A percentile compares a stretch with the other conserved stretches of the same genome.
Conservation (phyloP, 1,140 invertebrate species). For the Magallana angulata region DNA sequence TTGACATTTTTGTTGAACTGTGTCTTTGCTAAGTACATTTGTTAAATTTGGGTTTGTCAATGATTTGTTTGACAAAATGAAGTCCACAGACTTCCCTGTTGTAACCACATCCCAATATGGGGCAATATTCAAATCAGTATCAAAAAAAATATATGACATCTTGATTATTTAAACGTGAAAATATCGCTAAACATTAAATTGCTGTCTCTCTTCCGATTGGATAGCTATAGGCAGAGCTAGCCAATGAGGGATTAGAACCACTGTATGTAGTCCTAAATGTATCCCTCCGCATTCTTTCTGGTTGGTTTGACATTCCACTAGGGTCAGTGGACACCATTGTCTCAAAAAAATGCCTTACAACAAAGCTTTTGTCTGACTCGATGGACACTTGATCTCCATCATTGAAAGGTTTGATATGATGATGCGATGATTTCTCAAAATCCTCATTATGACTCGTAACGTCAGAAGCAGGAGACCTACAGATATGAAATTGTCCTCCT, state of each 20-base stretch:
- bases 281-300: conserved; percentile 47
- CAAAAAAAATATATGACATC: too few species aligned
- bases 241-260: conserved; percentile 42
- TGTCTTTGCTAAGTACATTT: too few species aligned
- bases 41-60: too few species aligned
- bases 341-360: conserved; percentile 70
- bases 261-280: background rate
- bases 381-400: conserved; percentile 66
- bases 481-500: conserved; percentile 43
- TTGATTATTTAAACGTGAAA: too few species aligned
- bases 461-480: conserved; percentile 44
- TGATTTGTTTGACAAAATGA: too few species aligned
- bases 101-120: too few species aligned
- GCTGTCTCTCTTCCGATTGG: conserved; percentile 53
- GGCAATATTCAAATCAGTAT: too few species aligned
- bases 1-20: too few species aligned
- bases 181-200: background rate
- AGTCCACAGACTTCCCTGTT: too few species aligned
- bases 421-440: conserved; percentile 53
- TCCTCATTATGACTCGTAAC: conserved; percentile 58
- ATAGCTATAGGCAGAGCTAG: conserved; percentile 40
- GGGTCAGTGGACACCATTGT: conserved; percentile 62
- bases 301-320: conserved; percentile 43
- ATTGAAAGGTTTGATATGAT: conserved; percentile 56
- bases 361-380: conserved; percentile 71